Percentiles rank a stretch among this genome's conserved stretches.
Conservation (phyloP, 2,113 vertebrate genomes). For the Cochlearius cochlearius region DNA sequence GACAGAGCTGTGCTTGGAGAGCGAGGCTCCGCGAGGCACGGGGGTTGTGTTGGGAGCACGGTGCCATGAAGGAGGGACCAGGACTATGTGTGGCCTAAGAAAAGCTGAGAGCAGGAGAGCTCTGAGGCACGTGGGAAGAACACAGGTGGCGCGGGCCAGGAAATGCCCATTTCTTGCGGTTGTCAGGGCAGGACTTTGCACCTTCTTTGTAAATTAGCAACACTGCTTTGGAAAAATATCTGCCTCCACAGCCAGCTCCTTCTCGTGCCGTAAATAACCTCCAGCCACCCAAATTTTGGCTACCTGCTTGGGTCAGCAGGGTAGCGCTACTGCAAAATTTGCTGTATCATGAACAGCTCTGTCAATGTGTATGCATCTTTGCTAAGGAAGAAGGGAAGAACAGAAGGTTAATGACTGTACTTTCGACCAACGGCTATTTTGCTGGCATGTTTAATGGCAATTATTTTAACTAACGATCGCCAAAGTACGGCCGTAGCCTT, state of each 20-base stretch:
- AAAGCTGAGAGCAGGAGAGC: background rate
- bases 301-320: conserved; percentile 29
- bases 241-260: background rate
- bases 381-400: background rate
- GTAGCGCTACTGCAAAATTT: background rate
- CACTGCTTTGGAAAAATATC: background rate
- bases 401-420: conserved; percentile 26
- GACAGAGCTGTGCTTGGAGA: background rate
- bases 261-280: background rate
- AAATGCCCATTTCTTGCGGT: background rate
- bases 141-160: background rate
- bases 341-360: conserved; percentile 43
- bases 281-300: conserved; percentile 19
- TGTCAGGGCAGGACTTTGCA: background rate
- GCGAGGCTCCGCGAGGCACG: rapidly evolving
- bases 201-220: background rate
- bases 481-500: background rate
- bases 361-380: conserved; percentile 53
- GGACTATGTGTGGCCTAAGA: rapidly evolving
- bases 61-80: background rate
- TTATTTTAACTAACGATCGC: background rate
- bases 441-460: background rate
- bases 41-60: rapidly evolving
- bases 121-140: background rate
- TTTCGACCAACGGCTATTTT: background rate